Conservation (phyloP, 2,888 invertebrate genomes). For the Drosophila rellima region DNA sequence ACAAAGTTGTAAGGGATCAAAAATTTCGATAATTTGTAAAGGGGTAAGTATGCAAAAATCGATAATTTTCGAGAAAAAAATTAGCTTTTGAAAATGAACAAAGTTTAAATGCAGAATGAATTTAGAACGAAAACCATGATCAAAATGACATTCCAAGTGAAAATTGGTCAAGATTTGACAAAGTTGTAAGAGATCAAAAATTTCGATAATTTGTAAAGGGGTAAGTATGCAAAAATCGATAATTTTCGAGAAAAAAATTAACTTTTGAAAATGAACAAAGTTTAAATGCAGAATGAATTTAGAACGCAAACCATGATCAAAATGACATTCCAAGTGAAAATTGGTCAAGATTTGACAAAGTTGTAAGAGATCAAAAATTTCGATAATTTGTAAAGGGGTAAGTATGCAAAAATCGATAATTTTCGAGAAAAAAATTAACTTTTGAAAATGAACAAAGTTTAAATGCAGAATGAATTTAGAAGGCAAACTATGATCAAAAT, state of each 20-base stretch:
- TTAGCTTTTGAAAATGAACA: not conserved
- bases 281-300: not conserved
- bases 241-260: not conserved
- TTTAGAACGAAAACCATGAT: not conserved
- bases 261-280: not conserved
- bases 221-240: too few relatives aligned
- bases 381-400: not conserved
- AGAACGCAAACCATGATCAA: not conserved
- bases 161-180: not conserved
- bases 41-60: not conserved
- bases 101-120: not conserved
- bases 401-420: not conserved
- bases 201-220: too few relatives aligned
- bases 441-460: not conserved
- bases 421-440: not conserved
- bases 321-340: not conserved
- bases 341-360: not conserved
- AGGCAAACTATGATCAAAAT: not conserved
- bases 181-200: too few relatives aligned
- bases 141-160: not conserved
- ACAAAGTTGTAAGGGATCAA: not conserved
- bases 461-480: not conserved
- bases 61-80: not conserved
- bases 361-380: too few relatives aligned
- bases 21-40: not conserved